Evolutionary conservation across 2,888 invertebrate genomes (phyloP).

Genomic region (Caenorhabditis afra): DNA sequence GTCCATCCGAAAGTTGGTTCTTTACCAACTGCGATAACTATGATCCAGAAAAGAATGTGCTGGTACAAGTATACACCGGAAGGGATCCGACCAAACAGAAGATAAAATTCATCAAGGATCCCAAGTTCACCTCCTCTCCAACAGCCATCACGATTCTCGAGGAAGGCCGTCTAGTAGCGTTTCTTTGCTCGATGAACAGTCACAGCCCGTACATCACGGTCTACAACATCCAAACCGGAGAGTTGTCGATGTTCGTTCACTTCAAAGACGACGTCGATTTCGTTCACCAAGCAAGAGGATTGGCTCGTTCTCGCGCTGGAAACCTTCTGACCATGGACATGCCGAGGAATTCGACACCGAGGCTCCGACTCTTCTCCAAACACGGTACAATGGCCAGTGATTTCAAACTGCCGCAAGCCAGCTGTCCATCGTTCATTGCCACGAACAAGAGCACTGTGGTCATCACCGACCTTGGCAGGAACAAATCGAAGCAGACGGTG

Average conservation of each 20-base stretch:
- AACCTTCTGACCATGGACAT: constrained; percentile 39
- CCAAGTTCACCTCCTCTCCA: not conserved
- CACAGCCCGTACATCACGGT: not conserved
- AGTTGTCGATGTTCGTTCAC: constrained; percentile 11
- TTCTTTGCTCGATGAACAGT: constrained; percentile 43
- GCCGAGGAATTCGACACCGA: not conserved
- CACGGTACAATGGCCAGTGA: not conserved
- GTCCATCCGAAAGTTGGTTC: constrained; percentile 26
- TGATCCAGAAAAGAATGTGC: constrained; percentile 19
- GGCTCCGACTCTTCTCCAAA: constrained; percentile 21
- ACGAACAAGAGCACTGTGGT: constrained; percentile 26
- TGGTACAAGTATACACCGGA: constrained; percentile 33
- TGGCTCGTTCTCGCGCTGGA: constrained; percentile 31
- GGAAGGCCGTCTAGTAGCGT: constrained; percentile 50
- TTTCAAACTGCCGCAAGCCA: constrained; percentile 5
- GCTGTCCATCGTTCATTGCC: constrained; percentile 40
- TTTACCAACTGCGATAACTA: constrained; percentile 15
- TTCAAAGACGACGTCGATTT: constrained; percentile 23
- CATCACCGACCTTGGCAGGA: constrained; percentile 36
- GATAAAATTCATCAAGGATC: not conserved
- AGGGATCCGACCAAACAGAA: not conserved
- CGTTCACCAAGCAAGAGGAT: constrained; percentile 5
- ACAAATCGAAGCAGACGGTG: constrained; percentile 16
- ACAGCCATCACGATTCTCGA: constrained; percentile 34
- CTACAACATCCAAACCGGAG: not conserved